phyloP scores from a whole-genome alignment of 2,888 invertebrate genomes.

The Galerucella calmariensis region DNA sequence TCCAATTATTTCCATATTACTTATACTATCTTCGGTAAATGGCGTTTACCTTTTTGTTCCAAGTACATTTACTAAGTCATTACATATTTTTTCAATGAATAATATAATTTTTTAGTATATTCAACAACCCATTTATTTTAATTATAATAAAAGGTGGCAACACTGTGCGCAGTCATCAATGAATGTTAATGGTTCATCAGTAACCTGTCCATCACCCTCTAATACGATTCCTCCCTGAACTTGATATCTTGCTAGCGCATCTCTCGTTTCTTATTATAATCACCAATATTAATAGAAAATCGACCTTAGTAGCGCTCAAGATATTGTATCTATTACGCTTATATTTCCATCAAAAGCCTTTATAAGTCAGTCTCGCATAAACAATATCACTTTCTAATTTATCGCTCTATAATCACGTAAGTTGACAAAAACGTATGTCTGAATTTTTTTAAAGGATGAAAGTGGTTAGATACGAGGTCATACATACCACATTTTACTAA shows the following conservation, averaged over 20 bases:
- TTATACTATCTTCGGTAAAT: no score
- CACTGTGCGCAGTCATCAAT: conserved; percentile 2
- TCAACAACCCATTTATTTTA: background rate
- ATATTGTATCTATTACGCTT: conserved; percentile 3
- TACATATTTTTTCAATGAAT: background rate
- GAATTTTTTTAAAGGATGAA: no score
- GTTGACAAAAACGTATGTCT: background rate
- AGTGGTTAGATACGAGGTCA: no score
- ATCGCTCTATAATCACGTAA: background rate
- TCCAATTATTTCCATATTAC: no score
- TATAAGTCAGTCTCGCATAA: background rate
- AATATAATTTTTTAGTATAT: background rate
- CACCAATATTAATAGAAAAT: conserved; percentile 8
- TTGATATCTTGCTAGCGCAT: conserved; percentile 8
- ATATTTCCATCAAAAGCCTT: background rate
- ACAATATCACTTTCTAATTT: background rate
- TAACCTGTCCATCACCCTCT: conserved; percentile 8
- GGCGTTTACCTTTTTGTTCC: no score
- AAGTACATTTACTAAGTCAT: no score
- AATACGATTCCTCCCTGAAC: background rate
- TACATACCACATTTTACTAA: no score
- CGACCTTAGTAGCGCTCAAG: background rate
- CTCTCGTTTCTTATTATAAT: conserved; percentile 8
- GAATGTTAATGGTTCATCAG: conserved; percentile 5
- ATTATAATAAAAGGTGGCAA: background rate